Evolutionary conservation across 2,888 invertebrate species (phyloP), one percentile per base, ranked within the genome.

Genomic region (Meta bourneti): DNA sequence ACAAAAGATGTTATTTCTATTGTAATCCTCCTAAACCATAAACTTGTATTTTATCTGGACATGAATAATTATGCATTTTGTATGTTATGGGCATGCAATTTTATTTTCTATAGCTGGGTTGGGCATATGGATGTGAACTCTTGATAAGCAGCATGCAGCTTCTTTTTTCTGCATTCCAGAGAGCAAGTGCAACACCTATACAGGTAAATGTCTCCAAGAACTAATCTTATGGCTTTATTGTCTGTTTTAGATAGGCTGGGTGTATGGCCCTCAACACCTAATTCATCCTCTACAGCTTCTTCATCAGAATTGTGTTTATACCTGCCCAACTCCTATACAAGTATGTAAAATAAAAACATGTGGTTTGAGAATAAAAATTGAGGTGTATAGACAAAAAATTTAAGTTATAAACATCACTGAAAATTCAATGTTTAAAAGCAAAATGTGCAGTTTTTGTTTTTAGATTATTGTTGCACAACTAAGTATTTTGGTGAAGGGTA

Each of bases 301-400:
- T 48, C 99, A 99, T 95, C 99, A 99, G 95, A 99, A 99, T 95
- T 97, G 97, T 93, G 97, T 98, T 0, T 99, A 99, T 95, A 98
- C 98, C 0, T 98, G 98, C 94, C 96, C 96, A 16, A 99, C 99
- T 0, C 98, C 98, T 0, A 95, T 98, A 90, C 98, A 95, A 94
- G 95, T 95, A 97, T 95, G 87, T 74, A 9, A 1, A 79, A n/a
- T n/a, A n/a, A 34, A 34, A 34, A 34, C 4, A 34, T 2, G 34
- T 4, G 34, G 4, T 34, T 34, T 34, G n/a, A n/a, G n/a, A n/a
- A n/a, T n/a, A n/a, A n/a, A n/a, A n/a, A n/a, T 34, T 34, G 34
- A 34, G 1, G 34, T 34, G 34, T 34, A 4, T 2, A 2, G 4
- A 34, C 34, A 34, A 34, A 34, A n/a, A 34, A 34, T 34, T 34